Conservation (phyloP, 2,797 vertebrate species). For the Iguana delicatissima region DNA sequence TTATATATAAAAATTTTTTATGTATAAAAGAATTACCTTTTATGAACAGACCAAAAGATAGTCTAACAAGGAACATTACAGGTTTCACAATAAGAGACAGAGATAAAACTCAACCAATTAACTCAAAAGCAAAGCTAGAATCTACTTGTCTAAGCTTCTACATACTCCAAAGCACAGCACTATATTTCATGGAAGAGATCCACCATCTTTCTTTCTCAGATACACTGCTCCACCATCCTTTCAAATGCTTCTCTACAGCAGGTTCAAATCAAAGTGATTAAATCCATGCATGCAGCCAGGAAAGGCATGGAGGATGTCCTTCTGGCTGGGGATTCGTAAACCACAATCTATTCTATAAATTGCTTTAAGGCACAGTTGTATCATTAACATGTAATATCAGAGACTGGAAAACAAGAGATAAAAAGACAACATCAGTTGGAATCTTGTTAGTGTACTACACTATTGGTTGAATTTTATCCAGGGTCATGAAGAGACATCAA, state of each 20-base stretch:
- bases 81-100: not conserved
- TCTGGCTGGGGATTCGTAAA: not conserved
- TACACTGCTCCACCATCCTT: not conserved
- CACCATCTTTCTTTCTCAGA: too few relatives aligned
- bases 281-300: not conserved
- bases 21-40: not conserved
- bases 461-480: too few relatives aligned
- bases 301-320: not conserved
- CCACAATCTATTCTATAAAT: not conserved
- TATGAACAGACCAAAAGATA: not conserved
- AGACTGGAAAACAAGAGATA: not conserved
- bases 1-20: not conserved
- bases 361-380: too few relatives aligned
- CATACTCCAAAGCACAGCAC: not conserved
- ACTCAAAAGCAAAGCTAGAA: not conserved
- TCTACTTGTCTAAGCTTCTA: not conserved
- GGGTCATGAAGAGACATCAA: too few relatives aligned
- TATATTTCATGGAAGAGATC: not conserved
- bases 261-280: not conserved
- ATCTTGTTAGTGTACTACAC: too few relatives aligned
- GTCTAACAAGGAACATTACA: not conserved
- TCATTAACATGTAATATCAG: not conserved
- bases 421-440: too few relatives aligned
- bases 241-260: not conserved
- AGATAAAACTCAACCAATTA: not conserved